Evolutionary conservation across 2,797 vertebrate genomes (phyloP).

Genomic region (Tangara arthus): DNA sequence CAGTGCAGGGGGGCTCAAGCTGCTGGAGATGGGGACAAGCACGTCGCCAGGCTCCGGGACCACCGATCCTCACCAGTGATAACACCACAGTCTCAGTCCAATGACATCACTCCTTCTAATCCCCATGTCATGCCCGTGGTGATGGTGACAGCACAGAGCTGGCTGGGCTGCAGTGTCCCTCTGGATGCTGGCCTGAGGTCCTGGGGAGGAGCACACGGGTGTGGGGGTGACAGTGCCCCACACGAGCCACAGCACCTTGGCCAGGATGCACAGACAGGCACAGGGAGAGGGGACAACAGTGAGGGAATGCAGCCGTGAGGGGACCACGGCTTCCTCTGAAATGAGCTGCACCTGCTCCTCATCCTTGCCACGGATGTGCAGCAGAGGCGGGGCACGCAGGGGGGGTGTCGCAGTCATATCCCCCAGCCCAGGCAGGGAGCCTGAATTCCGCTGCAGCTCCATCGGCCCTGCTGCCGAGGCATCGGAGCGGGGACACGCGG

Average conservation of each 20-base stretch:
- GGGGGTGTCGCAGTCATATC: background rate
- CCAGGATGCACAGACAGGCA: fast-evolving
- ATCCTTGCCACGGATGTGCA: fast-evolving
- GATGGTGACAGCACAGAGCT: background rate
- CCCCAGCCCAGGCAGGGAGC: background rate
- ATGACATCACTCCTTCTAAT: background rate
- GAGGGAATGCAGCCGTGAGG: background rate
- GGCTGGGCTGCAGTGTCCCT: background rate
- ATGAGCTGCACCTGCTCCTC: background rate
- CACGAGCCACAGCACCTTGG: fast-evolving
- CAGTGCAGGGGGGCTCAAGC: background rate
- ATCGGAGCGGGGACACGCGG: fast-evolving
- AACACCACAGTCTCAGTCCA: background rate
- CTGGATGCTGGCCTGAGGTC: background rate
- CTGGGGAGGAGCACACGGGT: fast-evolving
- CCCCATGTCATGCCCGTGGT: fast-evolving
- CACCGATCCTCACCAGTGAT: background rate
- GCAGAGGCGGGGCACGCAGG: background rate
- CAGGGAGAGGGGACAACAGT: background rate
- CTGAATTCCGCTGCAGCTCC: fast-evolving
- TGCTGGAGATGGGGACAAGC: background rate
- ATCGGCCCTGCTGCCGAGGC: fast-evolving
- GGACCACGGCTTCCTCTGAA: background rate
- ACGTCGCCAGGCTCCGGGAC: fast-evolving
- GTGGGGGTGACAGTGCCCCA: fast-evolving